Evolutionary conservation across 2,113 vertebrate genomes (phyloP).

Genomic region (Upupa epops): DNA sequence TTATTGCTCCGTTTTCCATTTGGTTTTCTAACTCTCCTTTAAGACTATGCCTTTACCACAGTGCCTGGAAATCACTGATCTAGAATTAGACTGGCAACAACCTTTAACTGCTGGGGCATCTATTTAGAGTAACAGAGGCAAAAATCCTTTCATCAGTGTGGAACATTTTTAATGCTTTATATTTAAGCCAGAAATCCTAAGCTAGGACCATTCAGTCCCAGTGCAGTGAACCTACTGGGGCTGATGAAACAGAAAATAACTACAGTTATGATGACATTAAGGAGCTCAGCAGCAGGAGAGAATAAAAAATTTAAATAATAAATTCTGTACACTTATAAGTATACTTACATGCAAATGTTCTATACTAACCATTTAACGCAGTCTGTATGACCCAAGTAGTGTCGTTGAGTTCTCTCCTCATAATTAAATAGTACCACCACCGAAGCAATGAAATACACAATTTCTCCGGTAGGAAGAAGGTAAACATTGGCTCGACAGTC

Average conservation of each 20-base stretch:
- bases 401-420: conserved; percentile 92
- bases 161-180: background rate
- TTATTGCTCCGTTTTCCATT: background rate
- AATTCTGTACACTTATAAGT: background rate
- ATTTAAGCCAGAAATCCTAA: background rate
- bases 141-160: background rate
- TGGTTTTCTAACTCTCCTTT: background rate
- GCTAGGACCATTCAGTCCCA: background rate
- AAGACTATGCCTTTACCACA: background rate
- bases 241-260: background rate
- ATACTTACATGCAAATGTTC: background rate
- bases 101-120: background rate
- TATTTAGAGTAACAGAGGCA: background rate
- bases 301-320: background rate
- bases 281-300: background rate
- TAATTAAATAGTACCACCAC: conserved; percentile 95
- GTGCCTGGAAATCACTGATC: background rate
- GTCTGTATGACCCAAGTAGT: conserved; percentile 96
- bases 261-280: background rate
- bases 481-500: conserved; percentile 95
- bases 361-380: conserved; percentile 94
- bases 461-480: conserved; percentile 95
- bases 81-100: background rate
- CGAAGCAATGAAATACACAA: conserved; percentile 95
- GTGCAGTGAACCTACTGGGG: background rate